These are phyloP conservation scores for Macquaria australasica DNA, from an alignment of 2,113 vertebrate species.

Conservation along the genomic window DNA sequence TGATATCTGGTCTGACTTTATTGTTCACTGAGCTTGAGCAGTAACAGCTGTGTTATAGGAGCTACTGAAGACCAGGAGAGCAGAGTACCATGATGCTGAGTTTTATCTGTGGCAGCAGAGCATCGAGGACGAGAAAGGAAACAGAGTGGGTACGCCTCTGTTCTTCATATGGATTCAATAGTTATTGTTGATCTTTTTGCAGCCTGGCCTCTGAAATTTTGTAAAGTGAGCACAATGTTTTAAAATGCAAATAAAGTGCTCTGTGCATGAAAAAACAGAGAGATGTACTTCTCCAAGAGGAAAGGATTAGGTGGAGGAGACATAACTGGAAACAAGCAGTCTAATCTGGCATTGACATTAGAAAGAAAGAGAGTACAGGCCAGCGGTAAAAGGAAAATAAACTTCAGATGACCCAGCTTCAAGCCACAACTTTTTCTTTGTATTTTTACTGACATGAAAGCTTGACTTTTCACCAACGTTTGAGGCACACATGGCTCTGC, in stretches of 20 bases:
- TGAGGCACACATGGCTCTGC: neutral
- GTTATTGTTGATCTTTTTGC: slow-evolving; percentile 13
- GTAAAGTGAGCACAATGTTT: slow-evolving; percentile 33
- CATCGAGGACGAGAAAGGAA: neutral
- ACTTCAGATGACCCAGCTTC: slow-evolving; percentile 9
- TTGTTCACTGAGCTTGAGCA: slow-evolving; percentile 30
- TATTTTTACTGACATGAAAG: slow-evolving; percentile 7
- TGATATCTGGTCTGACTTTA: slow-evolving; percentile 33
- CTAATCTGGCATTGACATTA: neutral
- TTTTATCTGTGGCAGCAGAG: slow-evolving; percentile 24
- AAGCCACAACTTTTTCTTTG: neutral
- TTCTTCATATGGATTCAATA: slow-evolving; percentile 4
- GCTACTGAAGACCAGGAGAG: neutral
- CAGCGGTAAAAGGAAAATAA: slow-evolving; percentile 2
- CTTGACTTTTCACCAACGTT: neutral
- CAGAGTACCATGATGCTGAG: slow-evolving; percentile 19
- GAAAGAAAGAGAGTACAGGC: neutral
- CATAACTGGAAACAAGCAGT: slow-evolving; percentile 11
- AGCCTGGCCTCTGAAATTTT: neutral
- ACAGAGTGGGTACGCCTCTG: neutral
- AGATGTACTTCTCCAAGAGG: neutral
- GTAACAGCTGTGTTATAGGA: slow-evolving; percentile 10
- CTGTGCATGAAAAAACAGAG: neutral
- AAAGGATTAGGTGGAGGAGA: slow-evolving; percentile 15
- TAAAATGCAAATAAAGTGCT: slow-evolving; percentile 39